Evolutionary conservation across 2,888 invertebrate species (phyloP).

Genomic region (Pseudococcus viburni): DNA sequence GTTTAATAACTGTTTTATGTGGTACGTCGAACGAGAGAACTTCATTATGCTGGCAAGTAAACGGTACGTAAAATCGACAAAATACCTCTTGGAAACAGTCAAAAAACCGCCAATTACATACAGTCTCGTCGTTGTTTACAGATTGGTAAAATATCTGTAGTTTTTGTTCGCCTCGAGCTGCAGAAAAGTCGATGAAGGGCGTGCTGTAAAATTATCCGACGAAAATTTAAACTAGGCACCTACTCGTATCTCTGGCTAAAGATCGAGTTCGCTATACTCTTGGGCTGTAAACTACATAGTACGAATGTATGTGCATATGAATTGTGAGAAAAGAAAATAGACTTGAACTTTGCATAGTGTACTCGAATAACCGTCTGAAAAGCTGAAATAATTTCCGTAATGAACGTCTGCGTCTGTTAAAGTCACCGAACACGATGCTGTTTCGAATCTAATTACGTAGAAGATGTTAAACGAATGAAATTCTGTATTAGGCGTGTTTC

Average conservation of each 20-base stretch:
- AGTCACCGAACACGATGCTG: conserved; percentile 11
- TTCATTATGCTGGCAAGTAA: conserved; percentile 6
- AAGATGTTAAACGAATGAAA: conserved; percentile 15
- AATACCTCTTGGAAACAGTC: not conserved
- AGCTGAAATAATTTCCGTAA: conserved; percentile 21
- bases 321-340: not conserved
- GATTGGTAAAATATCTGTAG: not conserved
- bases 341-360: conserved; percentile 21
- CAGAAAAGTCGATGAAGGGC: not conserved
- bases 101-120: conserved; percentile 25
- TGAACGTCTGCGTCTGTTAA: not conserved
- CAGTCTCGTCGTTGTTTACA: conserved; percentile 8
- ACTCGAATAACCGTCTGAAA: conserved; percentile 5
- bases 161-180: not conserved
- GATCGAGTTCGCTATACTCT: too few relatives aligned
- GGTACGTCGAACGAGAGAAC: not conserved
- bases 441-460: conserved; percentile 7
- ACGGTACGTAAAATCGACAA: not conserved
- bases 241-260: too few relatives aligned
- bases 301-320: too few relatives aligned
- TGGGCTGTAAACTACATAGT: too few relatives aligned
- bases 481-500: not conserved
- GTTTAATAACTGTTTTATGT: conserved; percentile 27
- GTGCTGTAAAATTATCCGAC: too few relatives aligned
- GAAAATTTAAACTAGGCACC: too few relatives aligned